Evolutionary conservation across 1,140 invertebrate genomes (phyloP).

Genomic region (Drosophila sucinea): DNA sequence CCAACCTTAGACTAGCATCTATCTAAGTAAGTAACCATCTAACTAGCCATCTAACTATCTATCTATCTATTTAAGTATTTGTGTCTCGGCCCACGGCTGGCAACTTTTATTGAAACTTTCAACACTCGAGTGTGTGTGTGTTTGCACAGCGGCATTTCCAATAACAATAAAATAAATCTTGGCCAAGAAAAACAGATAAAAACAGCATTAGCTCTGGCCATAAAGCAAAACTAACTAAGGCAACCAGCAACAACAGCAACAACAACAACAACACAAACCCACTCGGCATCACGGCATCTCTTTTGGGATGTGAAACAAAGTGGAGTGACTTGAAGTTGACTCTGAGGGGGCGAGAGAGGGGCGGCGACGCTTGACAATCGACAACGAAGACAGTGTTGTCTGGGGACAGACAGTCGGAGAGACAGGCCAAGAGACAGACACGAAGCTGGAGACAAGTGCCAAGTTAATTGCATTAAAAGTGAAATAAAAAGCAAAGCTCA

Average conservation of each 20-base stretch:
- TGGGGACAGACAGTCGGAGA: conserved; percentile 29
- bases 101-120: conserved; percentile 77
- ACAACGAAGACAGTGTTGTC: conserved; percentile 45
- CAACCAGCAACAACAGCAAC: conserved; percentile 35
- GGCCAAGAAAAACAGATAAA: conserved; percentile 79
- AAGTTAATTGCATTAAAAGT: conserved; percentile 81
- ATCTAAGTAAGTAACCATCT: neutral
- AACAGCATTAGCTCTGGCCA: conserved; percentile 71
- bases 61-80: neutral
- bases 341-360: neutral
- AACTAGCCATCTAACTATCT: neutral
- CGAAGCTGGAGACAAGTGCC: conserved; percentile 72
- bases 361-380: conserved; percentile 44
- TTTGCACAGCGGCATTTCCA: conserved; percentile 51
- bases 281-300: conserved; percentile 32
- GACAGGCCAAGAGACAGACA: conserved; percentile 41
- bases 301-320: conserved; percentile 1
- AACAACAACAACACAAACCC: conserved; percentile 20
- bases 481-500: conserved; percentile 80
- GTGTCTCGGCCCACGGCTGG: conserved; percentile 12
- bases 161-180: conserved; percentile 81
- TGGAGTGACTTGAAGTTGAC: conserved; percentile 3
- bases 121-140: conserved; percentile 16
- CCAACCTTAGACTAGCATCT: neutral
- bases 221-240: conserved; percentile 64